Conservation (phyloP, 2,888 invertebrate genomes). For the Dascillus cervinus region DNA sequence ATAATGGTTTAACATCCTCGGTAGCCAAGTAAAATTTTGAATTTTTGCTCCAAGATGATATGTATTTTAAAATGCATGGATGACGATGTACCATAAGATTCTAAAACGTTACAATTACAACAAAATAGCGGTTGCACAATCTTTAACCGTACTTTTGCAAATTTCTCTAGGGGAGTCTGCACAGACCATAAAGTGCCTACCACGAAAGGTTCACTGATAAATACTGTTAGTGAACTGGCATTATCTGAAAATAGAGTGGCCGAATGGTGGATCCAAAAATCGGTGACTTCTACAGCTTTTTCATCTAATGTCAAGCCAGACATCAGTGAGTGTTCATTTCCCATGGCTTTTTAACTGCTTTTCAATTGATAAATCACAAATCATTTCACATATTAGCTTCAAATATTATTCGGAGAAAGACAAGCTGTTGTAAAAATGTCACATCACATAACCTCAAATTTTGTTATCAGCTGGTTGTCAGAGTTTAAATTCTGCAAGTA, state of each 20-base stretch:
- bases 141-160: slow-evolving; percentile 55
- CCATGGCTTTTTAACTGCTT: too few relatives aligned
- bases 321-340: slow-evolving; percentile 66
- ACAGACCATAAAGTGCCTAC: slow-evolving; percentile 56
- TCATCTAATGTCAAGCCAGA: slow-evolving; percentile 67
- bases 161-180: slow-evolving; percentile 65
- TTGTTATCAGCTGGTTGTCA: too few relatives aligned
- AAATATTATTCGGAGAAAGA: too few relatives aligned
- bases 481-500: too few relatives aligned
- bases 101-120: slow-evolving; percentile 45
- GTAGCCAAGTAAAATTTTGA: slow-evolving; percentile 72
- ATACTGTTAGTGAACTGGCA: slow-evolving; percentile 66
- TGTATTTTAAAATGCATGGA: slow-evolving; percentile 76
- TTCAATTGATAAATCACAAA: too few relatives aligned
- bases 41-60: slow-evolving; percentile 71
- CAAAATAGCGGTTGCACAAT: neutral
- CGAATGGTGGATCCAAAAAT: slow-evolving; percentile 67
- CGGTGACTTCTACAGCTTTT: slow-evolving; percentile 67
- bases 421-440: too few relatives aligned
- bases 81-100: slow-evolving; percentile 80
- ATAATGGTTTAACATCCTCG: slow-evolving; percentile 72
- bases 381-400: too few relatives aligned
- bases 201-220: slow-evolving; percentile 63
- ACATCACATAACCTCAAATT: too few relatives aligned
- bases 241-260: slow-evolving; percentile 55